phyloP scores from a whole-genome alignment of 2,888 invertebrate genomes.

The Schizaphis graminum region DNA sequence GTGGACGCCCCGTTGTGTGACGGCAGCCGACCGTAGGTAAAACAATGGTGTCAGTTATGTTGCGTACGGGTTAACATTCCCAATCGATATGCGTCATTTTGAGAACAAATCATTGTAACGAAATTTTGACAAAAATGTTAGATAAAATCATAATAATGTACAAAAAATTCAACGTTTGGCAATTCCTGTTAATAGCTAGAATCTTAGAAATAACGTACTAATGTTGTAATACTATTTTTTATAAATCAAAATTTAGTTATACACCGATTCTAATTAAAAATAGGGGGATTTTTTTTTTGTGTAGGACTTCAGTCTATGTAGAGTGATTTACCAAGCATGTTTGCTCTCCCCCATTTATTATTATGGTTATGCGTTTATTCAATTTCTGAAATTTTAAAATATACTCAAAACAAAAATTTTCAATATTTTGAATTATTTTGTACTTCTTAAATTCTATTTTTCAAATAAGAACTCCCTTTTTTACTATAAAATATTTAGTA shows the following conservation, averaged over 20 bases:
- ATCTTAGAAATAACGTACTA: no score
- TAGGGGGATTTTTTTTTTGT: not conserved
- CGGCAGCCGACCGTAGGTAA: constrained; percentile 13
- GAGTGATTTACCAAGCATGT: no score
- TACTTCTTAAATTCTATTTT: no score
- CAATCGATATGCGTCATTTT: not conserved
- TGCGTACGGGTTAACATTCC: constrained; percentile 13
- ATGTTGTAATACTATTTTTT: not conserved
- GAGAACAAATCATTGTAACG: not conserved
- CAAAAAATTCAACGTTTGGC: not conserved
- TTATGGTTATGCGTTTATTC: no score
- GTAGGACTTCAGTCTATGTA: not conserved
- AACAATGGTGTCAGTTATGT: constrained; percentile 63
- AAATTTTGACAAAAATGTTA: not conserved
- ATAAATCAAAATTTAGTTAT: not conserved
- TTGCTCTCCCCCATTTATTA: no score
- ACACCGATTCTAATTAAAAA: not conserved
- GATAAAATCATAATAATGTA: not conserved
- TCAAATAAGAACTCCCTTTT: no score
- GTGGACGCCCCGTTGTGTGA: not conserved
- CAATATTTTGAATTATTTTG: no score
- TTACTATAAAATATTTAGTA: no score
- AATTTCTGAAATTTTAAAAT: no score
- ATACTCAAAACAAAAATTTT: no score
- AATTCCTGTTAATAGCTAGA: no score